Conservation (phyloP, 2,888 invertebrate genomes). For the Philhelius pedissequus region DNA sequence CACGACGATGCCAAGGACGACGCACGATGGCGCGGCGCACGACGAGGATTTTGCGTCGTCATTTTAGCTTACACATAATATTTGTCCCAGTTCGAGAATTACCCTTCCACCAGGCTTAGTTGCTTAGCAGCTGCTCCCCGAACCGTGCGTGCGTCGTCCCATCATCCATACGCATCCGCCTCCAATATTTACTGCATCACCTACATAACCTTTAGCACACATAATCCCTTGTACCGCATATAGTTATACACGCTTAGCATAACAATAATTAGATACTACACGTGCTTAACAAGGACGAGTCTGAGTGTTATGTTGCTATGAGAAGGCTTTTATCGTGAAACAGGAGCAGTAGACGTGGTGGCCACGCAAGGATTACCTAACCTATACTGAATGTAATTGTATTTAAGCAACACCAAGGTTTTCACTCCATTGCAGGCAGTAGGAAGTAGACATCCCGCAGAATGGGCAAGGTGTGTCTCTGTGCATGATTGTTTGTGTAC, state of each 20-base stretch:
- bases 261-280: slow-evolving; percentile 66
- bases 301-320: slow-evolving; percentile 24
- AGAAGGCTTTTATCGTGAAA: neutral
- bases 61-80: slow-evolving; percentile 41
- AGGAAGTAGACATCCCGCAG: neutral
- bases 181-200: slow-evolving; percentile 62
- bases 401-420: slow-evolving; percentile 58
- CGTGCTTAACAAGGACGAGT: slow-evolving; percentile 56
- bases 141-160: neutral
- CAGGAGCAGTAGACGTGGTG: neutral
- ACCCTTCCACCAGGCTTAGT: slow-evolving; percentile 29
- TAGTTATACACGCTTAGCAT: slow-evolving; percentile 53
- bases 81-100: slow-evolving; percentile 52
- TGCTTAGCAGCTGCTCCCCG: slow-evolving; percentile 7
- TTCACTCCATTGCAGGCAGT: slow-evolving; percentile 15
- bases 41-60: slow-evolving; percentile 19
- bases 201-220: slow-evolving; percentile 61
- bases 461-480: neutral
- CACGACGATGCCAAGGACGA: neutral
- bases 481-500: too few species aligned
- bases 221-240: slow-evolving; percentile 62
- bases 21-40: neutral
- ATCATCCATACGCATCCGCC: slow-evolving; percentile 22
- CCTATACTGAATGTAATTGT: too few species aligned
- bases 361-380: slow-evolving; percentile 52